Evolutionary conservation across 92 coral and sea anemone genomes (phyloP), one percentile per base, ranked within the genome.

Genomic region (Scolanthus callimorphus): DNA sequence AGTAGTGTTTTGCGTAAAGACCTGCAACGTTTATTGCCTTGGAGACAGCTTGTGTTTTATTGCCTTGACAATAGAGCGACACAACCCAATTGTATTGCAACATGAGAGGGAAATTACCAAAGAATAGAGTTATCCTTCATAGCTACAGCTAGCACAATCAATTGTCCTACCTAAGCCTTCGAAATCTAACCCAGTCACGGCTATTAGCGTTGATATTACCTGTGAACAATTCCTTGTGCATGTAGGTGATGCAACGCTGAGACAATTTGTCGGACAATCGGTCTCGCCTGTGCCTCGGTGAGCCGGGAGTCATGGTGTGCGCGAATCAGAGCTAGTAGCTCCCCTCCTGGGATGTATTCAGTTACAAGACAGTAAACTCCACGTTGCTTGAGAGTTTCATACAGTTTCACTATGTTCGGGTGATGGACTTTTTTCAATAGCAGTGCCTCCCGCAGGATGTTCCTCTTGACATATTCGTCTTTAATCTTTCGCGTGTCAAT

Each of bases 311-410:
- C 94, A 49, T 62, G 72, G 39, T 84, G 96, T 26, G 75, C 39
- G 62, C 94, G 88, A 4, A 92, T 67, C 29, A 73, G 55, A 29
- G 60, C 62, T 43, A 92, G 68, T 3, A 92, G 75, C 47, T 92
- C 98, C 20, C 98, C 98, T 23, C 98, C 98, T 20, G 85, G 82
- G n/a, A 92, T 94, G 53, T 63, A 88, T 46, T 92, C 98, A 0
- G 85, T 80, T 3, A 92, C 86, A 9, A 92, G 63, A 62, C 94
- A 92, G 65, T 82, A 92, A 11, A 66, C 60, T 4, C 85, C 76
- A 22, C 83, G 80, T 57, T 82, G 88, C 61, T 74, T 88, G 56
- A 92, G 52, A 0, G 92, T 89, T 63, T 92, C 98, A 66, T 92
- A 82, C 9, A 92, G 53, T 43, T 82, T 80, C 29, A 92, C 90